phyloP scores from a whole-genome alignment of 2,888 invertebrate species.

The Drosophila kokeensis region DNA sequence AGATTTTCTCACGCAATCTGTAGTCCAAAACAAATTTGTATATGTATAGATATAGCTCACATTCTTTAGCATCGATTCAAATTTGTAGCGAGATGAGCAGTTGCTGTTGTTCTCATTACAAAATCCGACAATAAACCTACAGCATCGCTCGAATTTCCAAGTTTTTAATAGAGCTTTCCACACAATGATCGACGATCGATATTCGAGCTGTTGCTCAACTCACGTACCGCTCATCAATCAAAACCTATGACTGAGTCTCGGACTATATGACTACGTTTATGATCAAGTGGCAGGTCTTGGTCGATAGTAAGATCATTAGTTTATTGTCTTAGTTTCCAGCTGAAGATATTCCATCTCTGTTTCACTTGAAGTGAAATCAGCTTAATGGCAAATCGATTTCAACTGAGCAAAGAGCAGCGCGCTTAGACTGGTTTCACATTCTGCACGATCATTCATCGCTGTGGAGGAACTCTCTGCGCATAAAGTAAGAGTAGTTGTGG shows the following conservation, averaged over 20 bases:
- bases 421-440: conserved; percentile 73
- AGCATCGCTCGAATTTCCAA: not conserved
- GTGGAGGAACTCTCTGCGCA: conserved; percentile 2
- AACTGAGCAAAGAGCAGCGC: conserved; percentile 33
- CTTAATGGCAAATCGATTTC: conserved; percentile 76
- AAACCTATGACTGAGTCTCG: conserved; percentile 8
- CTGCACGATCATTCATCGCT: conserved; percentile 46
- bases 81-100: not conserved
- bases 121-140: not conserved
- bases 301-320: conserved; percentile 48
- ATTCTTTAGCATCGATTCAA: conserved; percentile 10
- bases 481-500: conserved; percentile 4
- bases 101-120: not conserved
- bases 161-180: conserved; percentile 4
- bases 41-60: not conserved
- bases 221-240: conserved; percentile 59
- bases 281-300: conserved; percentile 31
- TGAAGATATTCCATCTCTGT: conserved; percentile 20
- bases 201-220: conserved; percentile 13
- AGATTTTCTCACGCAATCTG: not conserved
- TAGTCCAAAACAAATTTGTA: not conserved
- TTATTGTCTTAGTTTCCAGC: conserved; percentile 24
- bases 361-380: conserved; percentile 74
- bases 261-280: conserved; percentile 29
- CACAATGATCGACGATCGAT: conserved; percentile 11